Conservation (phyloP, 2,888 invertebrate species). For the Drosophila kanekoi region DNA sequence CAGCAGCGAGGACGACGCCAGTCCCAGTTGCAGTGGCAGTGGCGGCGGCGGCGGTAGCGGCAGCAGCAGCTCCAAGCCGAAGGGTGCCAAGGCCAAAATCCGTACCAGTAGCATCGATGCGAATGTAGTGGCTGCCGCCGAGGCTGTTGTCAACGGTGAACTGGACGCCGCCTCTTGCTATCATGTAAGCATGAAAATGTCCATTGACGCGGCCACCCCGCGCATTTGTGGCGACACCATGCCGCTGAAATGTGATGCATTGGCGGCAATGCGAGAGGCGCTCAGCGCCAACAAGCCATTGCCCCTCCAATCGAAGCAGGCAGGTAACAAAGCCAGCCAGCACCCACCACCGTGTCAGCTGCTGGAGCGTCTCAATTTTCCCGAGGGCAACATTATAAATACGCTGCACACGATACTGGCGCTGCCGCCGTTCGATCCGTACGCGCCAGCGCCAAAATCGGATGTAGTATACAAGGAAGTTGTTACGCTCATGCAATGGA, state of each 20-base stretch:
- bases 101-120: slow-evolving; percentile 32
- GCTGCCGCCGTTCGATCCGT: slow-evolving; percentile 81
- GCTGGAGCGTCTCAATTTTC: slow-evolving; percentile 67
- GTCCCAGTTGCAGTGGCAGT: slow-evolving; percentile 25
- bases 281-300: slow-evolving; percentile 51
- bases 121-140: slow-evolving; percentile 49
- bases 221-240: slow-evolving; percentile 56
- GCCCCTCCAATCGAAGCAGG: slow-evolving; percentile 51
- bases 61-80: slow-evolving; percentile 29
- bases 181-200: slow-evolving; percentile 75
- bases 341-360: slow-evolving; percentile 58
- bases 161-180: slow-evolving; percentile 66
- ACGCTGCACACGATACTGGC: slow-evolving; percentile 78
- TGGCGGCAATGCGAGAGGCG: slow-evolving; percentile 57
- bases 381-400: slow-evolving; percentile 72
- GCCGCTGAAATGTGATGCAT: slow-evolving; percentile 63
- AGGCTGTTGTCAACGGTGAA: slow-evolving; percentile 67
- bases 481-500: slow-evolving; percentile 82
- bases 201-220: slow-evolving; percentile 67
- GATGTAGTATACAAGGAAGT: slow-evolving; percentile 82
- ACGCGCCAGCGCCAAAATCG: slow-evolving; percentile 77
- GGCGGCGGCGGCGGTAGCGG: slow-evolving; percentile 8
- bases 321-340: slow-evolving; percentile 29
- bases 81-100: slow-evolving; percentile 38
- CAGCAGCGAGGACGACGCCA: slow-evolving; percentile 32